These are phyloP conservation scores for Gastracanthus pulcherrimus DNA, from an alignment of 2,888 invertebrate genomes.

Conservation along the genomic window DNA sequence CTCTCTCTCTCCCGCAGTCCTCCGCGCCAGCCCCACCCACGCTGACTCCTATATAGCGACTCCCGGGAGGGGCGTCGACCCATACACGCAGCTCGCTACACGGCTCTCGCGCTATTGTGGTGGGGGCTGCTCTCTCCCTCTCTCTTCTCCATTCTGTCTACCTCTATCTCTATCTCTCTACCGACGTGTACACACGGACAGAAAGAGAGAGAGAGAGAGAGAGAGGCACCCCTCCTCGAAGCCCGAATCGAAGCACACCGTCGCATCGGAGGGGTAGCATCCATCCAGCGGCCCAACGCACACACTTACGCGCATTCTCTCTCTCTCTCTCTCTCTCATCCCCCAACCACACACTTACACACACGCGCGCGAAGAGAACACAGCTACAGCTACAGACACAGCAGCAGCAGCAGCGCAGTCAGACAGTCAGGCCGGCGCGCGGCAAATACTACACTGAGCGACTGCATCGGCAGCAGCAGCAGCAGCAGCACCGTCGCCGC, in stretches of 20 bases:
- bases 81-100: background rate
- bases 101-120: background rate
- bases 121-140: too few relatives aligned
- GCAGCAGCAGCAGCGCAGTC: conserved; percentile 67
- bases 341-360: too few relatives aligned
- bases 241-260: background rate
- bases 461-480: background rate
- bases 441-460: conserved; percentile 64
- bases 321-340: too few relatives aligned
- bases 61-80: background rate
- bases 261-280: too few relatives aligned
- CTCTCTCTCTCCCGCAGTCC: background rate
- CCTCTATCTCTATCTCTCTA: too few relatives aligned
- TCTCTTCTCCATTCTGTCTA: too few relatives aligned
- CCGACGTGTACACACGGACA: background rate
- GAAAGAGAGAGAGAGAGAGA: conserved; percentile 7
- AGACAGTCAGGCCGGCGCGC: conserved; percentile 72
- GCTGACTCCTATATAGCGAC: too few relatives aligned
- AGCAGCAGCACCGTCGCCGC: background rate
- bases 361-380: conserved; percentile 34
- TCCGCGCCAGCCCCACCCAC: too few relatives aligned
- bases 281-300: too few relatives aligned
- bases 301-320: background rate
- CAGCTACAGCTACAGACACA: conserved; percentile 51
- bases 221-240: background rate